Percentiles rank a stretch among this genome's conserved stretches.
These are phyloP conservation scores for Amphiduros pacificus DNA, from an alignment of 2,888 invertebrate species.

Conservation along the genomic window DNA sequence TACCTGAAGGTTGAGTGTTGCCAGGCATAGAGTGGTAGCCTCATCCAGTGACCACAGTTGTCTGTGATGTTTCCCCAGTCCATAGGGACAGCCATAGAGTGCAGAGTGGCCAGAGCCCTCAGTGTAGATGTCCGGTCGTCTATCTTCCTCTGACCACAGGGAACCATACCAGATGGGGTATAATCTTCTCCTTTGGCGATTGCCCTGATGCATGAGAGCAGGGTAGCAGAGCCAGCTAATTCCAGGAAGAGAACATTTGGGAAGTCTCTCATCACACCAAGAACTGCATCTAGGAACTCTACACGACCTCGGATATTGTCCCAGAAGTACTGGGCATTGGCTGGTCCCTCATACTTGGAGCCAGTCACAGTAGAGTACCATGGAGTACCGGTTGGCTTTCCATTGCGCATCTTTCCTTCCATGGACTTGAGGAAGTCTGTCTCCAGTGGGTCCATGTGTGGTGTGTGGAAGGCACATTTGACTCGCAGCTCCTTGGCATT, in stretches of 20 bases:
- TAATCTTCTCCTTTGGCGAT: slow-evolving; percentile 8
- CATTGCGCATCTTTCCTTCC: slow-evolving; percentile 8
- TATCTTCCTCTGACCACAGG: slow-evolving; percentile 8
- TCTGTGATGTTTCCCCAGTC: slow-evolving; percentile 14
- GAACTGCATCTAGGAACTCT: slow-evolving; percentile 15
- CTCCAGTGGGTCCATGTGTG: slow-evolving; percentile 14
- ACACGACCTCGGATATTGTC: slow-evolving; percentile 19
- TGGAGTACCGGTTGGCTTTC: not conserved
- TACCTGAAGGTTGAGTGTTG: slow-evolving; percentile 19
- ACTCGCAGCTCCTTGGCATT: slow-evolving; percentile 22
- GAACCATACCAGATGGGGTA: slow-evolving; percentile 5
- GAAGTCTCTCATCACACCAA: slow-evolving; percentile 15
- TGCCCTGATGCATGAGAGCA: slow-evolving; percentile 15
- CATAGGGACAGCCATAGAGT: slow-evolving; percentile 6
- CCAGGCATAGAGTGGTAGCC: slow-evolving; percentile 20
- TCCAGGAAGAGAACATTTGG: slow-evolving; percentile 19
- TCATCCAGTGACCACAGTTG: slow-evolving; percentile 15
- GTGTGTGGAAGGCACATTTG: slow-evolving; percentile 23
- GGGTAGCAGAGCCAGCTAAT: slow-evolving; percentile 14
- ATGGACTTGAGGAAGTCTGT: slow-evolving; percentile 15
- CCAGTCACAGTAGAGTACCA: slow-evolving; percentile 18
- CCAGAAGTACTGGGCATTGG: slow-evolving; percentile 22
- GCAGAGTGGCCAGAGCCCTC: slow-evolving; percentile 10
- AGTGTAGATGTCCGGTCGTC: slow-evolving; percentile 9
- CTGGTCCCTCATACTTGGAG: not conserved